A percentile compares a stretch with the other conserved stretches of the same genome.
Evolutionary conservation across 2,797 vertebrate genomes (phyloP).

Genomic region (Pristis pectinata): DNA sequence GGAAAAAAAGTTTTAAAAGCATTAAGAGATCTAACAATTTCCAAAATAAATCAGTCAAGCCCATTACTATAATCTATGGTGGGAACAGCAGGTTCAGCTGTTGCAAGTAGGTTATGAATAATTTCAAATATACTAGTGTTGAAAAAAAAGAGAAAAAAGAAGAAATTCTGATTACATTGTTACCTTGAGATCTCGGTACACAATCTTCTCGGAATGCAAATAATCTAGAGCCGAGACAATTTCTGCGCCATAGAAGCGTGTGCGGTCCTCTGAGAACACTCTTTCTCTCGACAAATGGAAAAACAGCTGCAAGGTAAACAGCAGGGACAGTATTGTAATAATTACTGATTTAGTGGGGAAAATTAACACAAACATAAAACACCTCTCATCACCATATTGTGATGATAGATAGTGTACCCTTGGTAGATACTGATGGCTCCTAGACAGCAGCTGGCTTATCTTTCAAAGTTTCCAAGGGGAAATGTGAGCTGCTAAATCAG

Average conservation of each 20-base stretch:
- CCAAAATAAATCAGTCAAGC: not conserved
- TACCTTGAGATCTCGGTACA: constrained; percentile 98
- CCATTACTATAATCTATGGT: constrained; percentile 8
- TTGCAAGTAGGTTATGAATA: constrained; percentile 36
- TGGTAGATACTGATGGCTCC: constrained; percentile 79
- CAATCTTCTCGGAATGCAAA: constrained; percentile 96
- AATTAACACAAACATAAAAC: constrained; percentile 99
- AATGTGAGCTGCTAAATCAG: constrained; percentile 83
- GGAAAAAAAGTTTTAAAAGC: not conserved
- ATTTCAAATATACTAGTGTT: constrained; percentile 28
- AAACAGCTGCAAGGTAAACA: constrained; percentile 98
- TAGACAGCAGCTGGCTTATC: constrained; percentile 96
- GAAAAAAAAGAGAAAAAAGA: constrained; percentile 1
- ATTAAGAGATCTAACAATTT: not conserved
- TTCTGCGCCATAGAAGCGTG: constrained; percentile 94
- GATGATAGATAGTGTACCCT: constrained; percentile 93
- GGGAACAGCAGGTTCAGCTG: constrained; percentile 21
- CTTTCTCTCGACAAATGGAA: constrained; percentile 99
- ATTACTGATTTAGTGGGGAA: constrained; percentile 99
- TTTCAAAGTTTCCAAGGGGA: constrained; percentile 71
- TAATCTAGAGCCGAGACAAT: constrained; percentile 95
- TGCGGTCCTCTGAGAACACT: constrained; percentile 97
- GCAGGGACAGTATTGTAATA: constrained; percentile 99
- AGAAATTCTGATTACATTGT: constrained; percentile 61
- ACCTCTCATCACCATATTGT: constrained; percentile 99